A percentile compares a stretch with the other conserved stretches of the same genome.
phyloP scores from a whole-genome alignment of 64 coral and sea anemone species.

The Astreopora myriophthalma region DNA sequence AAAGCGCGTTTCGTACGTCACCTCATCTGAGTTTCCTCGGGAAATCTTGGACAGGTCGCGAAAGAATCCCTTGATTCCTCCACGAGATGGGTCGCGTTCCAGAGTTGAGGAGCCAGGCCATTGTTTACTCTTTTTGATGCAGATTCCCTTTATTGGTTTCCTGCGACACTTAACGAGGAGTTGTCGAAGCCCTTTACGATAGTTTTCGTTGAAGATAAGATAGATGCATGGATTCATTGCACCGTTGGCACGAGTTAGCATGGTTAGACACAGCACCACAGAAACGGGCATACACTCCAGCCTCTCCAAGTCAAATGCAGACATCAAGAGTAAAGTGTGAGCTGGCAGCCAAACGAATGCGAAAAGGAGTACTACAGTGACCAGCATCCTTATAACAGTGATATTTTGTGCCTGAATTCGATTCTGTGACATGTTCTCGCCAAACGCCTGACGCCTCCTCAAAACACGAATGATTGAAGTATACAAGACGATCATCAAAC shows the following conservation, averaged over 20 bases:
- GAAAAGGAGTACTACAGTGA: conserved; percentile 73
- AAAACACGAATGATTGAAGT: conserved; percentile 61
- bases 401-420: conserved; percentile 41
- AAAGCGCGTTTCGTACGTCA: conserved; percentile 4
- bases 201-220: conserved; percentile 70
- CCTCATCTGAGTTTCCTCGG: background rate
- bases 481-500: conserved; percentile 58
- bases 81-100: background rate
- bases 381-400: conserved; percentile 73
- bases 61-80: conserved; percentile 9
- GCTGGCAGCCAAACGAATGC: conserved; percentile 74
- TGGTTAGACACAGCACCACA: conserved; percentile 3
- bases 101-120: conserved; percentile 14
- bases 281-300: background rate
- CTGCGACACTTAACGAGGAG: background rate
- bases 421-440: conserved; percentile 59
- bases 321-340: conserved; percentile 35
- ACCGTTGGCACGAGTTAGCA: conserved; percentile 60
- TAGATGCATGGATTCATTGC: conserved; percentile 85
- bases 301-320: background rate
- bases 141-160: background rate
- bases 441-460: conserved; percentile 67
- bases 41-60: background rate
- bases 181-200: conserved; percentile 1
- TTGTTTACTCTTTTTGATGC: background rate